Percentiles rank a stretch among this genome's conserved stretches.
phyloP scores from a whole-genome alignment of 2,797 vertebrate species.

The Lophotriccus pileatus region DNA sequence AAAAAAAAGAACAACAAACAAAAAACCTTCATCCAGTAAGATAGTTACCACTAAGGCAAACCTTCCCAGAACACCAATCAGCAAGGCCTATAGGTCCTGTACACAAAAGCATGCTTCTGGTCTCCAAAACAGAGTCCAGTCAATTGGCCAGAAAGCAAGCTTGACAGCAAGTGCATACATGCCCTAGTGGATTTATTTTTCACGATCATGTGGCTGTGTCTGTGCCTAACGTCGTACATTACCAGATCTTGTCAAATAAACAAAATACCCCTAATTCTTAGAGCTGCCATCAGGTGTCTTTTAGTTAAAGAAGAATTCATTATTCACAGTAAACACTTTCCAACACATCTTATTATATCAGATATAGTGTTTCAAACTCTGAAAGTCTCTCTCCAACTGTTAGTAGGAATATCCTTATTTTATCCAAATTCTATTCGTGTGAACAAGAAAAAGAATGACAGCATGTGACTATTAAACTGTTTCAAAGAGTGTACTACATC shows the following conservation, averaged over 20 bases:
- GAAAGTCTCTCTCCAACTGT: neutral
- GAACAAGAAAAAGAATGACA: neutral
- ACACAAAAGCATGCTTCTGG: neutral
- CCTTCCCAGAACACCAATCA: neutral
- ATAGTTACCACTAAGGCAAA: neutral
- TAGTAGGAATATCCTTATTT: neutral
- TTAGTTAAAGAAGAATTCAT: neutral
- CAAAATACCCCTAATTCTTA: neutral
- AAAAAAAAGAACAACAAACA: neutral
- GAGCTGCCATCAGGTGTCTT: neutral
- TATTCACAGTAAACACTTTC: neutral
- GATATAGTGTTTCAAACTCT: neutral
- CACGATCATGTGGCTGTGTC: neutral
- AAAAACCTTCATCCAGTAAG: rapidly evolving
- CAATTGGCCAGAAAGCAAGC: rapidly evolving
- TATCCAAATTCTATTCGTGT: neutral
- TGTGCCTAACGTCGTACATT: neutral
- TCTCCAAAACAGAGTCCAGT: neutral
- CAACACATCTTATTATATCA: neutral
- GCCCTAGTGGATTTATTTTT: neutral
- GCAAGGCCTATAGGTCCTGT: neutral
- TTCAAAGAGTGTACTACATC: neutral
- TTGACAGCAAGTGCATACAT: rapidly evolving
- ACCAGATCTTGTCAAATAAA: neutral
- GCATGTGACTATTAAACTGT: neutral